Conservation (phyloP, 2,888 invertebrate species). For the Aleiodes testaceus region DNA sequence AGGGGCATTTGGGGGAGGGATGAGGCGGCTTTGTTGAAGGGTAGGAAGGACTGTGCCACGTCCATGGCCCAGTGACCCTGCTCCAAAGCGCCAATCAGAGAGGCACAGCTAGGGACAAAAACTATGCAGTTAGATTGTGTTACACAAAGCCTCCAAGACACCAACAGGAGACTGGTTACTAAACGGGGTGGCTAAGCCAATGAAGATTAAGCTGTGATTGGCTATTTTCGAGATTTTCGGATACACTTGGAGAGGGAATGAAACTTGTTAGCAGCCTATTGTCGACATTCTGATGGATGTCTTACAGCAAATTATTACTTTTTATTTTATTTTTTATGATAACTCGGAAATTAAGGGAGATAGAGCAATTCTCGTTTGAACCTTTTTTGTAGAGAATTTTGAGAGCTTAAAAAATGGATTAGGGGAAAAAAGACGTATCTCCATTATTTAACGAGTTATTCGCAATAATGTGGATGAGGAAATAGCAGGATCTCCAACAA, state of each 20-base stretch:
- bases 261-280: constrained; percentile 44
- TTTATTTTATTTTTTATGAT: too few relatives aligned
- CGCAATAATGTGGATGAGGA: too few relatives aligned
- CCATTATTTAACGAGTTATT: too few relatives aligned
- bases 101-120: constrained; percentile 19
- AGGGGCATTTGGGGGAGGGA: constrained; percentile 37
- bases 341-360: too few relatives aligned
- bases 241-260: constrained; percentile 40
- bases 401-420: too few relatives aligned
- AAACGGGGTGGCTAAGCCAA: constrained; percentile 41
- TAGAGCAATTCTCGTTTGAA: too few relatives aligned
- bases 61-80: constrained; percentile 65
- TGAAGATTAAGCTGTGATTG: constrained; percentile 47
- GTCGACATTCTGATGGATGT: background rate
- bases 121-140: constrained; percentile 22
- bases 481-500: too few relatives aligned
- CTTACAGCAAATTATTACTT: too few relatives aligned
- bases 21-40: constrained; percentile 45
- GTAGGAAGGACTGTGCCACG: constrained; percentile 47
- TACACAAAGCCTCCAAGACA: background rate
- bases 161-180: constrained; percentile 24
- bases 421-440: too few relatives aligned
- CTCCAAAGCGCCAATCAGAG: constrained; percentile 59
- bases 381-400: too few relatives aligned
- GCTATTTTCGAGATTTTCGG: constrained; percentile 47